phyloP scores from a whole-genome alignment of 2,797 vertebrate species.

The Crypturellus tataupa region DNA sequence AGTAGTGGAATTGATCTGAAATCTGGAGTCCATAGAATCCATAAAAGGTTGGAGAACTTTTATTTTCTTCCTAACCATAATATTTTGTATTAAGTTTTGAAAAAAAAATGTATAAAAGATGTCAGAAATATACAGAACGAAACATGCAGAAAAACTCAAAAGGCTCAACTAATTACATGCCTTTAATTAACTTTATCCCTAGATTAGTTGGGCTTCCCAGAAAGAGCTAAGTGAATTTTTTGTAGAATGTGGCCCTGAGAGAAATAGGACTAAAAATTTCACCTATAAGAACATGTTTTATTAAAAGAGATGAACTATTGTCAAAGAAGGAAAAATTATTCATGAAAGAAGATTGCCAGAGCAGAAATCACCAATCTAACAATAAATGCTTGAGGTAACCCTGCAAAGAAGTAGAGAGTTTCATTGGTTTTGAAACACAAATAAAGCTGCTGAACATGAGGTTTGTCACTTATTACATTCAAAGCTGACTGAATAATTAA shows the following conservation, averaged over 20 bases:
- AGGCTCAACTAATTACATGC: neutral
- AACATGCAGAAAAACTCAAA: neutral
- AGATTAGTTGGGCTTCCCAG: neutral
- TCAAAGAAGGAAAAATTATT: neutral
- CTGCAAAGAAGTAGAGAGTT: neutral
- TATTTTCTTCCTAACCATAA: neutral
- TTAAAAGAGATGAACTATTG: neutral
- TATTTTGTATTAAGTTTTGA: neutral
- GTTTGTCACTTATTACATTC: conserved; percentile 26
- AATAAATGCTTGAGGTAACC: neutral
- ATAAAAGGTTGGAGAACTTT: neutral
- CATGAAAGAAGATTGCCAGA: neutral
- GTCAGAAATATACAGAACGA: neutral
- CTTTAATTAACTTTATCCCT: neutral
- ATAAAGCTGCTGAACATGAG: neutral
- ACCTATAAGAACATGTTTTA: neutral
- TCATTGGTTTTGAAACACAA: neutral
- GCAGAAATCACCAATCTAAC: neutral
- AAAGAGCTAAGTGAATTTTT: neutral
- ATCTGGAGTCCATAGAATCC: neutral
- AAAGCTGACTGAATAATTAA: conserved; percentile 56
- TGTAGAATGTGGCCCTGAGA: neutral
- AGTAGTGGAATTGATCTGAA: neutral
- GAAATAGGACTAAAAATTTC: neutral
- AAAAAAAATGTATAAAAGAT: neutral